Base-by-base conservation (phyloP, 2,113 vertebrate genomes). In the Atherinomorus stipes region DNA sequence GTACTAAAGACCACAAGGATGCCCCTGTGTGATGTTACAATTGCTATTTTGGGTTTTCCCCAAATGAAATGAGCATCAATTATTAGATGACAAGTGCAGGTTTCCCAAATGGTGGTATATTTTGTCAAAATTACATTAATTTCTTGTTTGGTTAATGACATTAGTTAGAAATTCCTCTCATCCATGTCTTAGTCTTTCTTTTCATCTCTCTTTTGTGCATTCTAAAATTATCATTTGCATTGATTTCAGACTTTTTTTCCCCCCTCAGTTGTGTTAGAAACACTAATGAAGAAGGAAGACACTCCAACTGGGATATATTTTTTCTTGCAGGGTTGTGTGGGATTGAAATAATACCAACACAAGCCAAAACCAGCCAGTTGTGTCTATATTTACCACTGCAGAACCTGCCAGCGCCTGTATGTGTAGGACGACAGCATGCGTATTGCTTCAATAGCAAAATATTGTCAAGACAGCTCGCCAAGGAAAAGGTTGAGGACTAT, bases 381-480 rank as follows among this genome's bases (percentile, higher is more conserved):
- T 9, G 3, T 79, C 84, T 89, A 88, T 88, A 84, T 91, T 89
- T 88, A 87, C 72, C 68, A 19, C 59, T 67, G 84, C 66, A 75
- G 71, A 65, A 77, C 50, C 72, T 78, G 74, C 66, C 72, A 56
- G 72, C 57, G 47, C 71, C 64, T 57, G 58, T 40, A 64, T 78
- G 83, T 83, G 87, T 72, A 66, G 74, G 81, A 83, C 61, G 78
- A 64, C 57, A 72, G 77, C 76, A 62, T 64, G 65, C 63, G 50
- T 22, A 54, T 67, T 2, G 31, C 80, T 77, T 83, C 56, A 77
- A 25, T 22, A 21, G 49, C 31, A 73, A 79, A 86, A 73, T 71
- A 75, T 25, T 53, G 49, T 78, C 40, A 81, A 84, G 54, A 74
- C 54, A n/a, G 38, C 25, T 53, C 11, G 11, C 60, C 18, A 25